Evolutionary conservation across 2,113 vertebrate species (phyloP).

Genomic region (Parus major): DNA sequence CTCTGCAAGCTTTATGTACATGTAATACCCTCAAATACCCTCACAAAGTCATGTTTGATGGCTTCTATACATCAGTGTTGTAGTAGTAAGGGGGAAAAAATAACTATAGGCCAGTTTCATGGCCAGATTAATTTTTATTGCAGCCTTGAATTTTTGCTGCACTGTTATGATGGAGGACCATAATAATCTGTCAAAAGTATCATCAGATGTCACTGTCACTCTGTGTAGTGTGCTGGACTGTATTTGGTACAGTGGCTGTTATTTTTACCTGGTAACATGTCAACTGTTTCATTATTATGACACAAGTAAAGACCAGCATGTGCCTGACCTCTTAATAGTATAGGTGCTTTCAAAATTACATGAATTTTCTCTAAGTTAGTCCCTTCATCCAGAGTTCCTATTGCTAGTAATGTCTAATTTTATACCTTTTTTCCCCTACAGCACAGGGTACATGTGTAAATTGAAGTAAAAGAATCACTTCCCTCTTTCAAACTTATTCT

Average conservation of each 20-base stretch:
- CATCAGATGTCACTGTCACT: background rate
- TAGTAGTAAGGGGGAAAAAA: background rate
- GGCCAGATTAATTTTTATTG: constrained; percentile 47
- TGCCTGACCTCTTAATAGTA: background rate
- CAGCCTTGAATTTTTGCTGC: constrained; percentile 46
- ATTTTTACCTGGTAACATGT: background rate
- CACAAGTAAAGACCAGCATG: background rate
- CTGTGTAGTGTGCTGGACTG: background rate
- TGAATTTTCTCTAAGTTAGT: background rate
- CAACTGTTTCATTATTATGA: background rate
- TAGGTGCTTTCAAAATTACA: background rate
- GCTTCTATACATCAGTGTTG: background rate
- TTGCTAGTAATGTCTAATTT: background rate
- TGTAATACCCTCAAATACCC: background rate
- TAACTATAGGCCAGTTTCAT: background rate
- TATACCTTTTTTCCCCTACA: background rate
- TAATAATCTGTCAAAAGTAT: constrained; percentile 20
- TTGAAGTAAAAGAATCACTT: background rate
- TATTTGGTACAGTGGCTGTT: background rate
- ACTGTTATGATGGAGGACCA: constrained; percentile 9
- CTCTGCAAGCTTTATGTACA: background rate
- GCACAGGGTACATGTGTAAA: background rate
- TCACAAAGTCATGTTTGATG: background rate
- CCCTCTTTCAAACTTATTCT: background rate
- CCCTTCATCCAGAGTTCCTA: background rate